phyloP scores from a whole-genome alignment of 2,797 vertebrate species.

The Heliangelus exortis region DNA sequence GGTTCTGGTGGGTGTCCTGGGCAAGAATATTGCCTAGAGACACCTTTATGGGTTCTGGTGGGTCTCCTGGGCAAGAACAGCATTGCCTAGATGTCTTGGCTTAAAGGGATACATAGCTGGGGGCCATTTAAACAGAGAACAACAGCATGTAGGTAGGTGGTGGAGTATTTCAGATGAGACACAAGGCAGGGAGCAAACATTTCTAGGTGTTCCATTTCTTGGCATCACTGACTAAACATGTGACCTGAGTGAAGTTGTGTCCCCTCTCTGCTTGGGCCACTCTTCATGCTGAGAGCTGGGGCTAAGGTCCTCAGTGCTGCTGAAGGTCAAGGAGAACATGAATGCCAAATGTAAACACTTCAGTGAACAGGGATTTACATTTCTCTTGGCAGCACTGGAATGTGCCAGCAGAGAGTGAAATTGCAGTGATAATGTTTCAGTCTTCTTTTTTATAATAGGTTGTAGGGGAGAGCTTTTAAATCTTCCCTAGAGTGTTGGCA shows the following conservation, averaged over 20 bases:
- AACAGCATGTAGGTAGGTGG: accelerated
- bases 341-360: background rate
- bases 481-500: background rate
- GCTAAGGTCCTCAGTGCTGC: background rate
- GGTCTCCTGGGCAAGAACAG: background rate
- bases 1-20: background rate
- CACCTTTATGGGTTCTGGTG: no score
- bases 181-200: background rate
- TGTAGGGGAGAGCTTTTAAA: background rate
- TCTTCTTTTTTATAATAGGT: background rate
- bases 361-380: background rate
- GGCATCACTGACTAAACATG: accelerated
- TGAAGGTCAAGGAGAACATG: background rate
- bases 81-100: background rate
- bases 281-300: accelerated
- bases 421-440: background rate
- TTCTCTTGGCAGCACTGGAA: background rate
- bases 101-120: background rate
- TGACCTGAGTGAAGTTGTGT: background rate
- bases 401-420: background rate
- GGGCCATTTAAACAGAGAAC: background rate
- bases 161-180: background rate
- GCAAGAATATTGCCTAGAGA: background rate
- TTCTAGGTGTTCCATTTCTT: background rate
- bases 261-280: background rate